phyloP scores from a whole-genome alignment of 2,113 vertebrate genomes.

The Phrynocephalus versicolor region DNA sequence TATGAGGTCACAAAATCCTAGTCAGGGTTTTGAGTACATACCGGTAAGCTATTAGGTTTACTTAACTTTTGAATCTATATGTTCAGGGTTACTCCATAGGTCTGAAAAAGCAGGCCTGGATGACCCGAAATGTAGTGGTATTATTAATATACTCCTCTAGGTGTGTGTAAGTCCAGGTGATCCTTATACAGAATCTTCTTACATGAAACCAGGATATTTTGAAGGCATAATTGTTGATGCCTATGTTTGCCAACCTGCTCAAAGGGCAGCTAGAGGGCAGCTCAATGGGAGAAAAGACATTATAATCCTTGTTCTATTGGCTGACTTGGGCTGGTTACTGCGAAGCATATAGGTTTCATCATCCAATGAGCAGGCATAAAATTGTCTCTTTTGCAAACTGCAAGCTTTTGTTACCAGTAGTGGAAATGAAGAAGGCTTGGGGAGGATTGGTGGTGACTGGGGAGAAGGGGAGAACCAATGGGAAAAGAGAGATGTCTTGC shows the following conservation, averaged over 20 bases:
- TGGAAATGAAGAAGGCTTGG: background rate
- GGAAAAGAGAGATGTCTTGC: constrained; percentile 36
- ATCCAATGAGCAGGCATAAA: constrained; percentile 64
- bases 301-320: constrained; percentile 51
- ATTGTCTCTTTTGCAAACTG: constrained; percentile 38
- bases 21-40: too few species aligned
- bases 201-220: too few species aligned
- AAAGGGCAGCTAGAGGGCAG: constrained; percentile 36
- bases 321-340: constrained; percentile 13
- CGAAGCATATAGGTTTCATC: constrained; percentile 48
- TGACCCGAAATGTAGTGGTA: too few species aligned
- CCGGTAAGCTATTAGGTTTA: background rate
- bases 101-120: too few species aligned
- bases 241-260: constrained; percentile 21
- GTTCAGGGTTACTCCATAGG: too few species aligned
- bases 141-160: too few species aligned
- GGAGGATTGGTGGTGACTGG: background rate
- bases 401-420: constrained; percentile 47
- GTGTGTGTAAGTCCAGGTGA: too few species aligned
- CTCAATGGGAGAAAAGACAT: constrained; percentile 58
- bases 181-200: too few species aligned
- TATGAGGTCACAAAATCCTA: background rate
- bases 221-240: too few species aligned
- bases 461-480: background rate
- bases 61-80: too few species aligned